Base-by-base conservation (phyloP, 2,113 vertebrate species). In the Phylloscopus whistleri region DNA sequence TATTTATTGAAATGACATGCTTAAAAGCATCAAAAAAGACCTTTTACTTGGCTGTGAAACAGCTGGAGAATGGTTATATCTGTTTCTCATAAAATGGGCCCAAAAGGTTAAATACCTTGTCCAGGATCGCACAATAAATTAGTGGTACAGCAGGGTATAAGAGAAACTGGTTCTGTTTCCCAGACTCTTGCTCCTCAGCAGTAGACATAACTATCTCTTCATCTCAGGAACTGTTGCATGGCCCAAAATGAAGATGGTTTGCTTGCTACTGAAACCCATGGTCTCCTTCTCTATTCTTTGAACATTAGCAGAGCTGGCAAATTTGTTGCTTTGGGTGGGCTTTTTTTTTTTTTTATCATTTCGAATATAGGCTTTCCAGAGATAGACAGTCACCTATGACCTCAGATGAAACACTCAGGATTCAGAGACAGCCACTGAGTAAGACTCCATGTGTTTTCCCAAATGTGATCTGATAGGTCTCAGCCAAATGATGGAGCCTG, bases 1-100 rank as follows among this genome's bases (percentile, higher is more conserved):
- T 87, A 94, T 89, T 86, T 64, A 75, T 78, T 86, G 76, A 94
- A 90, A 87, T 75, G 44, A 43, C 68, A 82, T 46, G 31, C 58
- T 94, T 94, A 66, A 96, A 79, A 94, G 79, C 88, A 89, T 90
- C 76, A 89, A 82, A 88, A 68, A 94, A 84, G 79, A 74, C 44
- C 56, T 76, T 79, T 85, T 51, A 30, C 55, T 93, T 81, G 73
- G 64, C 85, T 93, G 85, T 78, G 88, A 94, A 96, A 75, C 52
- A 90, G 44, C 44, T 81, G 60, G 72, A 64, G 66, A 81, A 75
- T 49, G 18, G 23, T 88, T 95, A 49, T 93, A 89, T 93, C 73
- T 93, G 85, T 31, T 94, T 95, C 88, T 81, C 93, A 89, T 94
- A 75, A 90, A 85, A 48, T 30, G 22, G 18, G n/a, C 53, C 79